A percentile compares a stretch with the other conserved stretches of the same genome.
phyloP scores from a whole-genome alignment of 2,797 vertebrate genomes.

The Microctenopoma stevenorrisi region DNA sequence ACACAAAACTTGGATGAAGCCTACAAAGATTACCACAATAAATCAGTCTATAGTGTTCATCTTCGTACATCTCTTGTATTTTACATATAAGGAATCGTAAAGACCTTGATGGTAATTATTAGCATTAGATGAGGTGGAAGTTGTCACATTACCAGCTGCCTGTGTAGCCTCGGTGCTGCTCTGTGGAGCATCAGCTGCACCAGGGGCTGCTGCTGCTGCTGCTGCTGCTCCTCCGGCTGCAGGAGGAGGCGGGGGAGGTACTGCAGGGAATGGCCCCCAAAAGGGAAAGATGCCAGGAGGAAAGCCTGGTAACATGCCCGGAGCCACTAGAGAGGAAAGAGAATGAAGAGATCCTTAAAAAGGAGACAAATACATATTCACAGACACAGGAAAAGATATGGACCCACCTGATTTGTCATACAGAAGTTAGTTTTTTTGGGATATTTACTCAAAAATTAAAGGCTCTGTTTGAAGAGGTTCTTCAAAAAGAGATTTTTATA shows the following conservation, averaged over 20 bases:
- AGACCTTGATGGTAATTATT: no score
- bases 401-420: not conserved
- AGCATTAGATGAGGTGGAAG: not conserved
- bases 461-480: not conserved
- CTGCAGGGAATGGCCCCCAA: slow-evolving; percentile 93
- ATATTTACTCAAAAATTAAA: not conserved
- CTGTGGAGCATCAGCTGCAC: slow-evolving; percentile 61
- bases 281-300: slow-evolving; percentile 94
- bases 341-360: not conserved
- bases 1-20: not conserved
- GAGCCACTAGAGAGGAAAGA: slow-evolving; percentile 82
- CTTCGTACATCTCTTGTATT: not conserved
- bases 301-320: slow-evolving; percentile 92
- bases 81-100: not conserved
- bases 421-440: not conserved
- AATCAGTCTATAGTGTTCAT: not conserved
- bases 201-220: slow-evolving; percentile 65
- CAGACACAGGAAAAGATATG: not conserved
- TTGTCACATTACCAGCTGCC: slow-evolving; percentile 71
- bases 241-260: slow-evolving; percentile 73
- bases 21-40: not conserved
- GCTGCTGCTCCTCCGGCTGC: slow-evolving; percentile 56
- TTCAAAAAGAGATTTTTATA: no score
- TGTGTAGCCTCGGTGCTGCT: slow-evolving; percentile 65
- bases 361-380: not conserved